Conservation (phyloP, 1,140 invertebrate species). For the Protaetia brevitarsis region DNA sequence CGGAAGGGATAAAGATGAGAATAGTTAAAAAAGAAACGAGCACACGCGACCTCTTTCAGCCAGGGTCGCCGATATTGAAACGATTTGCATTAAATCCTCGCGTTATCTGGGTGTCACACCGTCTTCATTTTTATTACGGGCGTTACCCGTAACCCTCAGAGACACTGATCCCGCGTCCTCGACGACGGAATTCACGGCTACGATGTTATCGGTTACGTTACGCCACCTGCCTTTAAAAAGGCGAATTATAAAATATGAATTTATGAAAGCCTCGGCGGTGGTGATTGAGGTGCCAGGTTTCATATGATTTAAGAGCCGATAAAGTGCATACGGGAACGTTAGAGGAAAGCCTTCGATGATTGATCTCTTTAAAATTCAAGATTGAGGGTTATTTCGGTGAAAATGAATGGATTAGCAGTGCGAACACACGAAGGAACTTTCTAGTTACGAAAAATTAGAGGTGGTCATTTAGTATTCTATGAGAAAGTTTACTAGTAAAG, state of each 20-base stretch:
- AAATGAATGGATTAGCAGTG: too few relatives aligned
- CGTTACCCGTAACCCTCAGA: not conserved
- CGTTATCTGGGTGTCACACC: slow-evolving; percentile 9
- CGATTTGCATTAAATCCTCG: slow-evolving; percentile 18
- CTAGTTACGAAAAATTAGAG: too few relatives aligned
- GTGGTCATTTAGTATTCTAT: too few relatives aligned
- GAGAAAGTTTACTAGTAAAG: too few relatives aligned
- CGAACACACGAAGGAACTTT: too few relatives aligned
- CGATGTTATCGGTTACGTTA: not conserved
- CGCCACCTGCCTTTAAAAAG: not conserved
- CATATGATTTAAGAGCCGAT: not conserved
- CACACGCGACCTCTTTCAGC: not conserved
- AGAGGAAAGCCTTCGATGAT: too few relatives aligned
- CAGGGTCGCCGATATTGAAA: not conserved
- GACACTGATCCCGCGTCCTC: not conserved
- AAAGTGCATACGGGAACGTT: too few relatives aligned
- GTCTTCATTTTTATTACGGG: slow-evolving; percentile 14
- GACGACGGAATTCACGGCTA: not conserved
- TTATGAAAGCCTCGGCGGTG: not conserved
- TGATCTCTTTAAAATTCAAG: too few relatives aligned
- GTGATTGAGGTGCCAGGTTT: not conserved
- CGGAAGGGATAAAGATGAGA: too few relatives aligned
- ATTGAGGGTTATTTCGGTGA: too few relatives aligned
- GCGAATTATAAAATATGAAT: slow-evolving; percentile 1
- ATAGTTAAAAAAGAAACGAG: not conserved